A percentile compares a stretch with the other conserved stretches of the same genome.
Evolutionary conservation across 2,888 invertebrate genomes (phyloP).

Genomic region (Platynereis dumerilii): DNA sequence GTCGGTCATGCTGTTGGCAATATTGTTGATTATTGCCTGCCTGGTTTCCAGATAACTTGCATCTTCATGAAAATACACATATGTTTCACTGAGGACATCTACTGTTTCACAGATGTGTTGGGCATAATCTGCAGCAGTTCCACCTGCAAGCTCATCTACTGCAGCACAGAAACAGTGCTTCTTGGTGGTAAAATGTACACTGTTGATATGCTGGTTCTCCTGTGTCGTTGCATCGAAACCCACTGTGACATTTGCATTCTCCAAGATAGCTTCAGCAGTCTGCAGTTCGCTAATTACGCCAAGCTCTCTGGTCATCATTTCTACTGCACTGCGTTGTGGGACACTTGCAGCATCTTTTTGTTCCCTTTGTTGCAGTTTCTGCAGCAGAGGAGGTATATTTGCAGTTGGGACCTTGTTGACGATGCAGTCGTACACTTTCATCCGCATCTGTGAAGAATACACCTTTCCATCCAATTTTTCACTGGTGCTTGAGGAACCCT

Average conservation of each 20-base stretch:
- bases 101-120: conserved; percentile 26
- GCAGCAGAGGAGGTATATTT: conserved; percentile 7
- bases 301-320: conserved; percentile 28
- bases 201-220: conserved; percentile 33
- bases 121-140: conserved; percentile 30
- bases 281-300: conserved; percentile 25
- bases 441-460: too few relatives aligned
- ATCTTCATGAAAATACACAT: conserved; percentile 16
- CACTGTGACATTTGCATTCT: conserved; percentile 24
- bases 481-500: too few relatives aligned
- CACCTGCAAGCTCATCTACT: conserved; percentile 31
- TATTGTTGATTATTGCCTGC: conserved; percentile 20
- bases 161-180: conserved; percentile 17
- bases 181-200: conserved; percentile 30
- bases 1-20: conserved; percentile 29
- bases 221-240: conserved; percentile 34
- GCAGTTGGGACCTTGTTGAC: conserved; percentile 10
- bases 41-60: conserved; percentile 16
- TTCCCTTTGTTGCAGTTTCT: conserved; percentile 1
- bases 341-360: background rate
- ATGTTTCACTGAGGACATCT: conserved; percentile 18
- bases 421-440: conserved; percentile 12
- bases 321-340: conserved; percentile 14
- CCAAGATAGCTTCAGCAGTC: conserved; percentile 22
- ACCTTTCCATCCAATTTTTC: too few relatives aligned